Percentiles rank a stretch among this genome's conserved stretches.
These are phyloP conservation scores for Hypomecis atomaria DNA, from an alignment of 2,888 invertebrate species.

Conservation along the genomic window DNA sequence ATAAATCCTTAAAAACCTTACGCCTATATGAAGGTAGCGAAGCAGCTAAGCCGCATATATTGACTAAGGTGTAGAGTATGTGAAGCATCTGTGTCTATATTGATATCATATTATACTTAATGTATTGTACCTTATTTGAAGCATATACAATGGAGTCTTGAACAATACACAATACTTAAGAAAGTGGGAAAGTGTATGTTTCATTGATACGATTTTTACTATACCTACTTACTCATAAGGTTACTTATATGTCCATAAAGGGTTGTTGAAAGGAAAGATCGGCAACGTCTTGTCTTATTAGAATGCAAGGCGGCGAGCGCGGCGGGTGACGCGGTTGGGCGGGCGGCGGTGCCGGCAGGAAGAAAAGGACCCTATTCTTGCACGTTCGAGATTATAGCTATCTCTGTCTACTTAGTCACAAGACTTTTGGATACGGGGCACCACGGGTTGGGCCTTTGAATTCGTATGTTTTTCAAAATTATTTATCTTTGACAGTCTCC, in stretches of 20 bases:
- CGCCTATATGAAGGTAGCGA: too few relatives aligned
- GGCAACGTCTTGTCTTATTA: constrained; percentile 29
- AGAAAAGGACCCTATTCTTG: not conserved
- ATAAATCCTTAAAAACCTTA: too few relatives aligned
- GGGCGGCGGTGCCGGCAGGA: constrained; percentile 1
- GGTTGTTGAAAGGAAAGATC: constrained; percentile 11
- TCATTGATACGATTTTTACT: not conserved
- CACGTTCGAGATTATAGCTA: not conserved
- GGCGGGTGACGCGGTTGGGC: constrained; percentile 4
- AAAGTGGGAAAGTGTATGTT: not conserved
- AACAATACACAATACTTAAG: not conserved
- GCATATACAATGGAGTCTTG: too few relatives aligned
- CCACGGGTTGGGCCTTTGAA: too few relatives aligned
- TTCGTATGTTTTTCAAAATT: too few relatives aligned
- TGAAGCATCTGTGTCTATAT: too few relatives aligned
- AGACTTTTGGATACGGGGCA: too few relatives aligned
- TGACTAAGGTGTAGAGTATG: too few relatives aligned
- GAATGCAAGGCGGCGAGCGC: constrained; percentile 6
- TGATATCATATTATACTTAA: too few relatives aligned
- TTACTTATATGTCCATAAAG: not conserved
- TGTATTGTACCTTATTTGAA: too few relatives aligned
- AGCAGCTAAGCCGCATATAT: too few relatives aligned
- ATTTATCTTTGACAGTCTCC: too few relatives aligned
- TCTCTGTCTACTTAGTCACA: not conserved
- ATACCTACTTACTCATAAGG: not conserved